phyloP scores from a whole-genome alignment of 2,888 invertebrate species.

The Cryptocheilus praepositus region DNA sequence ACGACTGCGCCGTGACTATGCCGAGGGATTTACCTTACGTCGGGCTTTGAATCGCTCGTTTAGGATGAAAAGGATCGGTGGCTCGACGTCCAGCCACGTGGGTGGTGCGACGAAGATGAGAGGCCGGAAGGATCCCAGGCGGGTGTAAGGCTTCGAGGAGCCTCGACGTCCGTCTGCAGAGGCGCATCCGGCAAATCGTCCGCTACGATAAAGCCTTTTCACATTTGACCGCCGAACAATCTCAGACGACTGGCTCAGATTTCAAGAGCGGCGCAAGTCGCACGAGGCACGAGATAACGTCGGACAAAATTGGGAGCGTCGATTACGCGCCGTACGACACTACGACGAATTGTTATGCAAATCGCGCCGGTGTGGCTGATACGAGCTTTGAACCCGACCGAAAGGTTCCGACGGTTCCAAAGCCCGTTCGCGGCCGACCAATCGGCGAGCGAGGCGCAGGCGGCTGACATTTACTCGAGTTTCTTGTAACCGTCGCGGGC shows the following conservation, averaged over 20 bases:
- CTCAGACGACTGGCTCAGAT: neutral
- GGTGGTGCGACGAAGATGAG: constrained; percentile 61
- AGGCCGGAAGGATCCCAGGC: constrained; percentile 59
- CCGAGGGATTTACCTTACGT: constrained; percentile 66
- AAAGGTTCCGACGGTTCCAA: constrained; percentile 5
- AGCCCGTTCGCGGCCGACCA: neutral
- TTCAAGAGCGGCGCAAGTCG: neutral
- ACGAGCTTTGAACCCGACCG: neutral
- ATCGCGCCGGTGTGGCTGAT: neutral
- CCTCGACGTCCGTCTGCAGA: neutral
- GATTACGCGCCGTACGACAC: no score
- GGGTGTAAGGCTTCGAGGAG: neutral
- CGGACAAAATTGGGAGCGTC: neutral
- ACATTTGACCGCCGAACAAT: no score
- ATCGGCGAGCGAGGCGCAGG: neutral
- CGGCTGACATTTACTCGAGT: constrained; percentile 1
- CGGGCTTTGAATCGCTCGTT: constrained; percentile 70
- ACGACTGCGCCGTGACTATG: constrained; percentile 65
- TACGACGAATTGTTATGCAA: constrained; percentile 1
- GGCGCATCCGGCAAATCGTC: neutral
- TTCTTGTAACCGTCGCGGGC: no score
- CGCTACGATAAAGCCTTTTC: neutral
- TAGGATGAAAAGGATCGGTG: constrained; percentile 70
- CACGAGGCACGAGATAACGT: neutral
- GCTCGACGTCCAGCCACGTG: constrained; percentile 61